Conservation (phyloP, 2,113 vertebrate genomes). For the Neodon shergylaensis region DNA sequence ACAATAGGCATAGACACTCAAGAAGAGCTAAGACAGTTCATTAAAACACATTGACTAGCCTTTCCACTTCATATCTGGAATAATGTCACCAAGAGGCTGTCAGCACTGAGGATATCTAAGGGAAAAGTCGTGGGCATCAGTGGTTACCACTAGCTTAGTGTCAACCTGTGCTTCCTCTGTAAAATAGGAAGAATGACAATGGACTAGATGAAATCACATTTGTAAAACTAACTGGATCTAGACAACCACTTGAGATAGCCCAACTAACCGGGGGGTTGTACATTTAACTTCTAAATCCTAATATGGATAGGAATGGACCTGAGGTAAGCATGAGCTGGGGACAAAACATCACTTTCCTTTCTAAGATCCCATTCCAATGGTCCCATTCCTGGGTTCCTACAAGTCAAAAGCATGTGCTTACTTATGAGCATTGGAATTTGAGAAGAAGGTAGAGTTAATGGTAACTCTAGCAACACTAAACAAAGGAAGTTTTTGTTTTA, state of each 20-base stretch:
- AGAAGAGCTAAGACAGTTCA: background rate
- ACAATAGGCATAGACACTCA: background rate
- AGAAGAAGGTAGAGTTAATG: background rate
- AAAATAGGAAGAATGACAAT: background rate
- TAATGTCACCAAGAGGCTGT: background rate
- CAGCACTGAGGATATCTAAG: background rate
- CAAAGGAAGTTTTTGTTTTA: slow-evolving; percentile 35
- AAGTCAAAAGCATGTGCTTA: background rate
- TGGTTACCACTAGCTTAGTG: background rate
- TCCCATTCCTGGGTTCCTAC: background rate
- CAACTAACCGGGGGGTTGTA: background rate
- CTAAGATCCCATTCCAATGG: background rate
- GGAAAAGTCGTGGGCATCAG: background rate
- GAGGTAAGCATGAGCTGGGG: background rate
- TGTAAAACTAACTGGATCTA: background rate
- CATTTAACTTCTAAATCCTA: background rate
- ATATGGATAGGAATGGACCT: background rate
- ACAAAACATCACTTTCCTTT: slow-evolving; percentile 7
- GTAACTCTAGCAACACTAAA: background rate
- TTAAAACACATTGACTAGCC: background rate
- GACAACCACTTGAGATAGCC: background rate
- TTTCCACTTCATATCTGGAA: background rate
- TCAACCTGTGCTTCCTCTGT: background rate
- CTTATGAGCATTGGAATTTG: background rate
- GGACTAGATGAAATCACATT: background rate